Base-by-base conservation (phyloP, 1,140 invertebrate species). In the Procambarus clarkii region DNA sequence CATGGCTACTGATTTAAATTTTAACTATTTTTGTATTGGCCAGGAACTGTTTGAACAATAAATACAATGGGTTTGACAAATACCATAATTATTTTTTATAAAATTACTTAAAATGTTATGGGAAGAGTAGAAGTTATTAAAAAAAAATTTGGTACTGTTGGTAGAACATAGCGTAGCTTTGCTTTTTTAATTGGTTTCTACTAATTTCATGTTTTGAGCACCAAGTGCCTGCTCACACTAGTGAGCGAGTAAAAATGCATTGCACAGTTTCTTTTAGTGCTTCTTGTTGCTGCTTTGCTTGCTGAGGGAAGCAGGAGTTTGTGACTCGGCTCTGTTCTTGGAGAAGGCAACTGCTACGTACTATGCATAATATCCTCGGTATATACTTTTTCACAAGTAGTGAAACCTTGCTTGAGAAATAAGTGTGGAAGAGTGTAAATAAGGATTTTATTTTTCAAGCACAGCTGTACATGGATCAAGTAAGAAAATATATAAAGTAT, bases 401-500 rank as follows among this genome's bases (percentile, higher is more conserved):
- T 78, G 74, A 24, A 86, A 58, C 50, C 78, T 7, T 86, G n/a
- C 48, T 77, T 78, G 84, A 76, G 54, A 77, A 45, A 58, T 60
- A 34, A 77, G 78, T 48, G 11, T 60, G 54, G 45, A 24, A 58
- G 54, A 60, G n/a, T 86, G 85, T 86, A 60, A 58, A 86, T 86
- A 86, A 77, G 44, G 76, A 44, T 86, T 78, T 86, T 86, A 78
- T 86, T 86, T 86, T 86, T 78, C 85, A 86, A 78, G 85, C 85
- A 86, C 71, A 78, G 85, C 74, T 86, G 85, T 86, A 78, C 74
- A 78, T 58, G 69, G 48, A 48, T 86, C 48, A 76, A 86, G 50
- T 34, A 86, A 77, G 84, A 58, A 86, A 86, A 81, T 81, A 81
- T 54, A 81, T 81, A 9, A 54, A 45, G 24, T 58, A 50, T 50